Evolutionary conservation across 2,797 vertebrate species (phyloP), one percentile per base, ranked within the genome.

Genomic region (Manis pentadactyla): DNA sequence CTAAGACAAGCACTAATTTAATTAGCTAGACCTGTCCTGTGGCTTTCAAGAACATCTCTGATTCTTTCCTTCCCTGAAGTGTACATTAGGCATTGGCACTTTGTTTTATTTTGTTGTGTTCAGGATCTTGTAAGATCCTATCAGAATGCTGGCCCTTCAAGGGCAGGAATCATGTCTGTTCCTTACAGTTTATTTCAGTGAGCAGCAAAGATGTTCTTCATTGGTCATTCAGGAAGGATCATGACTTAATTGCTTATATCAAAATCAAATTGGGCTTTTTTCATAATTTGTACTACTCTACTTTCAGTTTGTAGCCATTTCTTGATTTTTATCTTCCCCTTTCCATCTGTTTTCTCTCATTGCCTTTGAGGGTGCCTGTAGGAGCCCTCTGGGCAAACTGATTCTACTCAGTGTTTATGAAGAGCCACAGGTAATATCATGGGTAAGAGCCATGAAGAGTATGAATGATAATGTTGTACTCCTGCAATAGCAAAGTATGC

Each of bases 1-100:
- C 88, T 61, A 37, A 68, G 81, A 37, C 25, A 64, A 87, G 88
- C 88, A 75, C 88, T 69, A 21, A 82, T 82, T 59, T 87, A 90
- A 92, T 92, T 74, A 84, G 68, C 86, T 49, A 53, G 85, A 84
- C 71, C 39, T 64, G 77, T 6, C 57, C 55, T 68, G 9, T 46
- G 85, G 83, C 69, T 71, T 61, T 79, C 9, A 39, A 53, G 37
- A 89, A 27, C 11, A 34, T 69, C 71, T 81, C 53, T 1, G 19
- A 66, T 73, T 27, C 31, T 61, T 82, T 88, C 61, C 84, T 92
- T 59, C 57, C 42, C 37, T 71, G 64, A 7, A 49, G 1, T 49
- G 10, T 42, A 13, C 18, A 21, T 83, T 66, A 90, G 46, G 51
- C 34, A n/a, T n/a, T 71, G 59, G 46, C 57, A 75, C 85, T 96